Conservation (phyloP, 2,797 vertebrate species). For the Pteropus rufus region DNA sequence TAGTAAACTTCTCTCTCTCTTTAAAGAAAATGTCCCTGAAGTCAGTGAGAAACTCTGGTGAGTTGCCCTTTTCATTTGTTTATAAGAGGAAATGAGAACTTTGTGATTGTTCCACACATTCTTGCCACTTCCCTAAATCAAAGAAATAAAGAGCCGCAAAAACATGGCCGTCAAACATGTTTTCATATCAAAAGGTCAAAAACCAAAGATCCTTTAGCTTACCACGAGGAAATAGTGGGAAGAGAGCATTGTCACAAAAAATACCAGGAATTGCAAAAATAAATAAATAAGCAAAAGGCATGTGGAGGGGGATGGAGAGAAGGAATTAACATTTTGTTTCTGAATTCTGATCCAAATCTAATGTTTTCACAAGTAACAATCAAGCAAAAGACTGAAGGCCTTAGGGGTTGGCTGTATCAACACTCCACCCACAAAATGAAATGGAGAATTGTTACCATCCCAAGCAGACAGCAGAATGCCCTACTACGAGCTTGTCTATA, state of each 20-base stretch:
- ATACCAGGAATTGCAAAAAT: not conserved
- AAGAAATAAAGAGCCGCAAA: slow-evolving; percentile 38
- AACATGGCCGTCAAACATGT: not conserved
- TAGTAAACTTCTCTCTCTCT: not conserved
- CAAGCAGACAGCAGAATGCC: not conserved
- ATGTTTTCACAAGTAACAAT: slow-evolving; percentile 14
- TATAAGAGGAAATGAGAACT: slow-evolving; percentile 75
- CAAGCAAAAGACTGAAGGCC: not conserved
- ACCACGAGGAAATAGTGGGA: slow-evolving; percentile 36
- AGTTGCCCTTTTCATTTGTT: slow-evolving; percentile 67
- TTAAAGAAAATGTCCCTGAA: slow-evolving; percentile 35
- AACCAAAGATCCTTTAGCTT: slow-evolving; percentile 2
- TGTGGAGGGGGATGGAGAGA: not conserved
- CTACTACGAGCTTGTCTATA: not conserved
- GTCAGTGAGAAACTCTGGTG: slow-evolving; percentile 41
- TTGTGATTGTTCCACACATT: slow-evolving; percentile 59
- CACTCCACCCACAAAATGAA: not conserved
- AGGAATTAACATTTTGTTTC: not conserved
- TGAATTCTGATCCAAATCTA: slow-evolving; percentile 11
- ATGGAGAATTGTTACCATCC: not conserved
- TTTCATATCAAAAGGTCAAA: slow-evolving; percentile 64
- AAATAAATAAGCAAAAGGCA: not conserved
- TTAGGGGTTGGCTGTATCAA: not conserved
- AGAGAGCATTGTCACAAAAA: slow-evolving; percentile 44
- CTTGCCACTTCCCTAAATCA: slow-evolving; percentile 70